These are phyloP conservation scores for Laticauda colubrina DNA, from an alignment of 2,113 vertebrate genomes.

Conservation along the genomic window DNA sequence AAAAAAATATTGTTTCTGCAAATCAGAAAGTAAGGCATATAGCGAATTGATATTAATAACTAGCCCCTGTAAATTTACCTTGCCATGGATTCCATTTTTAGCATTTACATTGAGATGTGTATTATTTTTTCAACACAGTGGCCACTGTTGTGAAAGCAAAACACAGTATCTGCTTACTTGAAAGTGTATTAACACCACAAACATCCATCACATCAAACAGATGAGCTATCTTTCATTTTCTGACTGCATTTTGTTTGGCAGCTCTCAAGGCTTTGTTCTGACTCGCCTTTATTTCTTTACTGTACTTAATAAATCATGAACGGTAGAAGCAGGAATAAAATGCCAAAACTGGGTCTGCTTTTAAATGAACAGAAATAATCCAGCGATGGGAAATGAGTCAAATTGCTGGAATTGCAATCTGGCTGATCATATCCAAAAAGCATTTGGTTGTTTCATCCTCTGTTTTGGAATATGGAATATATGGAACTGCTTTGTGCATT, in stretches of 20 bases:
- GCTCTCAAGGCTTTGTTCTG: not conserved
- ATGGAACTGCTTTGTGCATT: not conserved
- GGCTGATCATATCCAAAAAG: too few relatives aligned
- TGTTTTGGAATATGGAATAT: not conserved
- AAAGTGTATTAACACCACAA: not conserved
- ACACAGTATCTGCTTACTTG: not conserved
- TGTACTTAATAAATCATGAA: not conserved
- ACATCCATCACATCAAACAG: not conserved
- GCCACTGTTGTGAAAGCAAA: not conserved
- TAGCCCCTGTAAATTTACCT: not conserved
- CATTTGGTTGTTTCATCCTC: too few relatives aligned
- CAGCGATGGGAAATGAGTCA: not conserved
- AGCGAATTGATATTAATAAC: not conserved
- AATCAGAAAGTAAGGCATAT: not conserved
- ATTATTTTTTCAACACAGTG: not conserved
- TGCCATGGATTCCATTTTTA: not conserved
- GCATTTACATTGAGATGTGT: not conserved
- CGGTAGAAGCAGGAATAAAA: not conserved
- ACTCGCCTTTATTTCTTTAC: not conserved
- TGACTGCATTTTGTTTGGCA: not conserved
- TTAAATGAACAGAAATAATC: not conserved
- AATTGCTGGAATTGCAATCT: not conserved
- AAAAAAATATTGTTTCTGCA: not conserved
- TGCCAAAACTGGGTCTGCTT: not conserved
- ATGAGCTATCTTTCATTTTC: not conserved